These are phyloP conservation scores for Tortrix viridana DNA, from an alignment of 2,888 invertebrate species.

Conservation along the genomic window DNA sequence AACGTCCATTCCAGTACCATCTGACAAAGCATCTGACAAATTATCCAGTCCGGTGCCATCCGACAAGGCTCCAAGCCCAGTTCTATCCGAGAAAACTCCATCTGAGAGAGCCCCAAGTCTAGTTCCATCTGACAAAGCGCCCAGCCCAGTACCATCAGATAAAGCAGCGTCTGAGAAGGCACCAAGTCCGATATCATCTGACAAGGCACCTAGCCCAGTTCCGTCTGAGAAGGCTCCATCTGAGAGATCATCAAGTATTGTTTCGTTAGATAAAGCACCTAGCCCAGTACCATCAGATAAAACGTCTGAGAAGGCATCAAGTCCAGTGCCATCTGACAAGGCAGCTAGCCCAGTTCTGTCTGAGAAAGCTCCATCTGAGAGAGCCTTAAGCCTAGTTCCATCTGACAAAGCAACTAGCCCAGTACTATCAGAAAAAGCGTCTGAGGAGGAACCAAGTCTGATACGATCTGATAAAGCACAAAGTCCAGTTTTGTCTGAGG, in stretches of 20 bases:
- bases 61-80: too few relatives aligned
- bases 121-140: background rate
- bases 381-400: background rate
- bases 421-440: background rate
- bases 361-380: constrained; percentile 6
- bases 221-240: too few relatives aligned
- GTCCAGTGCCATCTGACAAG: background rate
- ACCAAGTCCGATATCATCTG: too few relatives aligned
- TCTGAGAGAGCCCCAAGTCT: too few relatives aligned
- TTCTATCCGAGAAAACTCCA: too few relatives aligned
- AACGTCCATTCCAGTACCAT: background rate
- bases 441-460: constrained; percentile 9
- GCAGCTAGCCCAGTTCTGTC: background rate
- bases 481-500: constrained; percentile 3
- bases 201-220: too few relatives aligned
- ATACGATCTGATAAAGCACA: constrained; percentile 2
- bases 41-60: too few relatives aligned
- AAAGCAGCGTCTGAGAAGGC: background rate
- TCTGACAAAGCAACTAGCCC: constrained; percentile 1
- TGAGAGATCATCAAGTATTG: background rate
- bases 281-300: constrained; percentile 1
- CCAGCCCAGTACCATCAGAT: too few relatives aligned
- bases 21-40: background rate
- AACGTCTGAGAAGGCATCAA: background rate
- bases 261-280: constrained; percentile 25